Conservation (phyloP, 1,140 invertebrate genomes). For the Drosophila jambulina region DNA sequence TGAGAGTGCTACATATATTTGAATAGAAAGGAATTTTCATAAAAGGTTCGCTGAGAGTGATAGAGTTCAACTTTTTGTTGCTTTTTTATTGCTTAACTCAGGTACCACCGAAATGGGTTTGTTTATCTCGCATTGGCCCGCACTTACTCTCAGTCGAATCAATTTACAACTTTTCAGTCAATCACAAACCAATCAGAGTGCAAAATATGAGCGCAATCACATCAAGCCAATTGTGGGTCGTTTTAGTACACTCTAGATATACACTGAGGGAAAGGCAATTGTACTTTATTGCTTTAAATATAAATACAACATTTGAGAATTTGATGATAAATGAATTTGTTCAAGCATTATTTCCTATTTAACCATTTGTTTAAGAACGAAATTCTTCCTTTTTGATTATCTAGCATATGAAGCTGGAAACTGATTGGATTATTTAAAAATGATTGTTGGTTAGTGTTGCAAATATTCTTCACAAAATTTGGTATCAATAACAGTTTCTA, state of each 20-base stretch:
- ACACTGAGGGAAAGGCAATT: conserved; percentile 10
- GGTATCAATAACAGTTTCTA: too few relatives aligned
- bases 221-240: conserved; percentile 66
- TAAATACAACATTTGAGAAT: background rate
- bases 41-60: background rate
- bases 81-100: conserved; percentile 24
- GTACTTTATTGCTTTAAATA: background rate
- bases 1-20: background rate
- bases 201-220: conserved; percentile 72
- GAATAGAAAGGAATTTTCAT: background rate
- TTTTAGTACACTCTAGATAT: conserved; percentile 30
- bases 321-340: background rate
- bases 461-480: too few relatives aligned
- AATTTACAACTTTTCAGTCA: conserved; percentile 78
- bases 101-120: conserved; percentile 42
- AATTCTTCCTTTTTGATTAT: background rate
- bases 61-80: conserved; percentile 29
- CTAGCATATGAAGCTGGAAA: too few relatives aligned
- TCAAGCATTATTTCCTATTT: background rate
- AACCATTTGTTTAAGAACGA: background rate
- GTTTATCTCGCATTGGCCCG: conserved; percentile 53
- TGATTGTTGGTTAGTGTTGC: too few relatives aligned
- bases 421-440: too few relatives aligned
- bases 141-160: conserved; percentile 57
- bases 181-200: conserved; percentile 67